Evolutionary conservation across 2,797 vertebrate species (phyloP), one percentile per base, ranked within the genome.

Genomic region (Oreochromis mossambicus): DNA sequence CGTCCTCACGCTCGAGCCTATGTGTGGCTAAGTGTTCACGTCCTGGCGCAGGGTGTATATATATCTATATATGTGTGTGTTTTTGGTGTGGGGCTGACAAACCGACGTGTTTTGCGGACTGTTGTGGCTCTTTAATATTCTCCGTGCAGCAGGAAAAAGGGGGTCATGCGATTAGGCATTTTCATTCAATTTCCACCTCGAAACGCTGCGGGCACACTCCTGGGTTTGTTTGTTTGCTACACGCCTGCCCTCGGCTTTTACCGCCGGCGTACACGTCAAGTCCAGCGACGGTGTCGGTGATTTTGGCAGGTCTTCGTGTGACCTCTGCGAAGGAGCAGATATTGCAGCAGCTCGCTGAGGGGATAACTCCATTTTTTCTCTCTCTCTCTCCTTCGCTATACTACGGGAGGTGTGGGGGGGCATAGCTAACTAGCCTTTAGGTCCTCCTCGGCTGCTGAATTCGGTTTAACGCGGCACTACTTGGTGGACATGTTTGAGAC

Each of bases 91-190:
- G 63, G 84, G 66, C 61, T 58, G 76, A 54, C 52, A 21, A 73
- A 80, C 52, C 83, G 91, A 91, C 92, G 78, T 83, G 90, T 91
- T 91, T 89, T 84, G 76, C 83, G 83, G 87, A 93, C 85, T 92
- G 88, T 90, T 87, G 93, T 91, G 94, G 94, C 93, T 95, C 94
- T 95, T 94, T 94, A 94, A 95, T 94, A 92, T 48, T 81, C 87
- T 90, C 89, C 79, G 77, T 89, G 68, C 88, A 92, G 77, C 90
- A 90, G 84, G 80, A 88, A 61, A 87, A 85, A 81, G 86, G 86
- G 92, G 89, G 83, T 88, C 91, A 86, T 36, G 86, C 84, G 34
- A 87, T 92, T 91, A 91, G 85, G 84, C 89, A 86, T 76, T 87
- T 95, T 86, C 76, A 75, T 78, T 75, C 78, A 80, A 81, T 94